A percentile compares a stretch with the other conserved stretches of the same genome.
Conservation (phyloP, 2,113 vertebrate genomes). For the Zapus hudsonius region DNA sequence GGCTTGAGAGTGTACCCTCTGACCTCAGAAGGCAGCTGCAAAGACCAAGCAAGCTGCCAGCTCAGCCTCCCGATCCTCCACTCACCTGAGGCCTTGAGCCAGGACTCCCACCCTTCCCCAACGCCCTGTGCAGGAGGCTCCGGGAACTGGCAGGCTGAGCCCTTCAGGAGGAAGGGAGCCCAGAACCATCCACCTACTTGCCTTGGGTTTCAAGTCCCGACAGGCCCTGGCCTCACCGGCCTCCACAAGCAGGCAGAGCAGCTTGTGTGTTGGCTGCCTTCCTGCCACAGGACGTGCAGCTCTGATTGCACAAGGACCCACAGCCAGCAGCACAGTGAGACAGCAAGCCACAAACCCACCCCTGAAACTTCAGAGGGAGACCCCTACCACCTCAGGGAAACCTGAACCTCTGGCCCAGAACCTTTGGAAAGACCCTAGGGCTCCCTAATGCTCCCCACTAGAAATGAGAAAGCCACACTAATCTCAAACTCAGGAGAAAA, state of each 20-base stretch:
- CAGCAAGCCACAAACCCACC: neutral
- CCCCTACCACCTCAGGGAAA: neutral
- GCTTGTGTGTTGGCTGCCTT: constrained; percentile 62
- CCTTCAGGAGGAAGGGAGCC: constrained; percentile 37
- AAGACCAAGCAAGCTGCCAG: constrained; percentile 37
- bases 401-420: neutral
- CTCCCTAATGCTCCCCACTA: neutral
- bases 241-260: constrained; percentile 62
- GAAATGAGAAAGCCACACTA: neutral
- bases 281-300: constrained; percentile 17
- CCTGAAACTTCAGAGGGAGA: neutral
- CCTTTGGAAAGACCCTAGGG: neutral
- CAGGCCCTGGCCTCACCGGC: constrained; percentile 72
- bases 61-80: constrained; percentile 43
- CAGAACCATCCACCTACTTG: constrained; percentile 57
- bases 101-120: constrained; percentile 59
- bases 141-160: neutral
- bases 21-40: constrained; percentile 52
- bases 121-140: neutral
- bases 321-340: neutral
- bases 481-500: neutral
- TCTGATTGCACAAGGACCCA: constrained; percentile 24
- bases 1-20: constrained; percentile 30
- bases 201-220: constrained; percentile 67
- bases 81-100: constrained; percentile 30